phyloP scores from a whole-genome alignment of 1,140 invertebrate species.

The Drosophila kanapiae region DNA sequence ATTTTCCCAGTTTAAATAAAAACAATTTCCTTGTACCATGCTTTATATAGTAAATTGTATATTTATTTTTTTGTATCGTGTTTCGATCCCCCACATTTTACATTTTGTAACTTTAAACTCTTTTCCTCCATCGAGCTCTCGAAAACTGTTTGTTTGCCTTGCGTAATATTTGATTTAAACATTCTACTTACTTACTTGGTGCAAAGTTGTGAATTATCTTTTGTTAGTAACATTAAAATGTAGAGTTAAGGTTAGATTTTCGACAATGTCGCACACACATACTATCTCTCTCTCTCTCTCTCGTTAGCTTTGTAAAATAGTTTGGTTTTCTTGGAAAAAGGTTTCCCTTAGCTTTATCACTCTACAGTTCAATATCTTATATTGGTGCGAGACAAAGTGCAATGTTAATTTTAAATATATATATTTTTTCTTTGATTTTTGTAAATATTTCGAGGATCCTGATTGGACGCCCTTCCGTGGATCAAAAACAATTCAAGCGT shows the following conservation, averaged over 20 bases:
- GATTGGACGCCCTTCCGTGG: constrained; percentile 19
- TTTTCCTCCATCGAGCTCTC: constrained; percentile 21
- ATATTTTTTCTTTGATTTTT: constrained; percentile 28
- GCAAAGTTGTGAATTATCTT: constrained; percentile 51
- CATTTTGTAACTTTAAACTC: constrained; percentile 32
- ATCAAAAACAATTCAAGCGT: constrained; percentile 52
- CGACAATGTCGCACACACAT: constrained; percentile 57
- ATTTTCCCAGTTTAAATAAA: constrained; percentile 2
- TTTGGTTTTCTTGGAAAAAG: constrained; percentile 44
- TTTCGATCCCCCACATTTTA: constrained; percentile 51
- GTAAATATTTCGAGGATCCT: constrained; percentile 31
- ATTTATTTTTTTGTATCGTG: constrained; percentile 32
- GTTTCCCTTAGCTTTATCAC: constrained; percentile 58
- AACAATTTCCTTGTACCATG: constrained; percentile 3
- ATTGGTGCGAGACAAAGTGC: constrained; percentile 80
- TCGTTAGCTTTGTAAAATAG: constrained; percentile 66
- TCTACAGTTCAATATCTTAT: constrained; percentile 78
- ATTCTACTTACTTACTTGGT: constrained; percentile 72
- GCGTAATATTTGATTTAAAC: constrained; percentile 60
- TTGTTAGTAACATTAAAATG: constrained; percentile 60
- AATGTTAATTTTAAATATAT: constrained; percentile 39
- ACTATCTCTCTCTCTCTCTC: constrained; percentile 63
- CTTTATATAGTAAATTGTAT: constrained; percentile 55
- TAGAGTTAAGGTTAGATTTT: constrained; percentile 54
- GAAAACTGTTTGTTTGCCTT: constrained; percentile 30